Evolutionary conservation across 2,888 invertebrate species (phyloP), one percentile per base, ranked within the genome.

Genomic region (Coelinius sp.): DNA sequence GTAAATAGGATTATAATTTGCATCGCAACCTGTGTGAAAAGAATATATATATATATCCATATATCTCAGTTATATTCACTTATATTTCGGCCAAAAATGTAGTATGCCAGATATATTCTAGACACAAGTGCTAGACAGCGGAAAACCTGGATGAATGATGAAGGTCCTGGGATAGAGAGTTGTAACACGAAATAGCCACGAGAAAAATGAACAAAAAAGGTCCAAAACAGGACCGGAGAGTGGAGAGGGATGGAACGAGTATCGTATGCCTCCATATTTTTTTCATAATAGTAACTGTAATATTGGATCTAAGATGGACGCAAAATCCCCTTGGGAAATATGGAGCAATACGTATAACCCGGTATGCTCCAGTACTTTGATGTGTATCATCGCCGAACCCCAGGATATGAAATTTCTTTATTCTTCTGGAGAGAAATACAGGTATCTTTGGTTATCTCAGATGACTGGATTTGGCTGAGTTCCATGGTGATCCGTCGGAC

Each of bases 271-370:
- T 63, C 68, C 44, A 67, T 75, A 44, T 68, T 74, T 49, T 56
- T 67, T 73, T 65, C 63, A 73, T 78, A 71, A 76, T 77, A 77
- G 68, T 64, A 75, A 70, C 66, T 75, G 78, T 78, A 77, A 78
- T 78, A 78, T 77, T 62, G 73, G 79, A 78, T 79, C 77, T 77
- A 78, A 74, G 79, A 80, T 80, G 78, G 80, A 77, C 76, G 77
- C 71, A 53, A 67, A n/a, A n/a, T n/a, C 62, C 71, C 79, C 80
- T 44, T 71, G 83, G 82, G 81, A 82, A 81, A 83, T 80, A 79
- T 74, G 75, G 76, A 78, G 77, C 78, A 75, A 79, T 75, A 79
- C 75, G 73, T 56, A 64, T 38, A 68, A 49, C 46, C 46, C 46
- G 17, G 20, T 53, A 10, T 53, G 22, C 14, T 24, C n/a, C 44